phyloP scores from a whole-genome alignment of 1,140 invertebrate species.

The Portunus trituberculatus region DNA sequence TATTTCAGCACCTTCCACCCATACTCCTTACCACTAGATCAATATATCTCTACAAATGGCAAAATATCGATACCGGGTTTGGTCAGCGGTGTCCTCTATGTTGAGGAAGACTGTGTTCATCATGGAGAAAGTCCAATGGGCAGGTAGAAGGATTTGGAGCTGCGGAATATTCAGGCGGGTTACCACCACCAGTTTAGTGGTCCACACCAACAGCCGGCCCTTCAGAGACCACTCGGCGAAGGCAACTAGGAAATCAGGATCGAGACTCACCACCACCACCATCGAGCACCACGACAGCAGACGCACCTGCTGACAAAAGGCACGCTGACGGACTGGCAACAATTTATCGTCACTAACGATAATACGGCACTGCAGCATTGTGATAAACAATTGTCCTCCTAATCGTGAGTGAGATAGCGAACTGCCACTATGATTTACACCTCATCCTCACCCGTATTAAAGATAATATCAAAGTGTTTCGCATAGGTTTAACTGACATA shows the following conservation, averaged over 20 bases:
- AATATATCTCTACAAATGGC: neutral
- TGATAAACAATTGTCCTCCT: too few relatives aligned
- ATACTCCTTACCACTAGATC: too few relatives aligned
- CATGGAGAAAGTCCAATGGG: constrained; percentile 56
- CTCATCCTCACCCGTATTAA: too few relatives aligned
- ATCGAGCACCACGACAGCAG: constrained; percentile 8
- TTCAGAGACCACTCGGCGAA: constrained; percentile 47
- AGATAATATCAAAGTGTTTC: too few relatives aligned
- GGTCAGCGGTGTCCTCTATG: neutral
- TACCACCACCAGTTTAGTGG: constrained; percentile 36
- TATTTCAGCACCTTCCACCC: too few relatives aligned
- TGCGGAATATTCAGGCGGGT: neutral
- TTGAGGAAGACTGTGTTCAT: constrained; percentile 48
- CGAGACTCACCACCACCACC: constrained; percentile 46
- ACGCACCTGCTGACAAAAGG: neutral
- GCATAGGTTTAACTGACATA: too few relatives aligned
- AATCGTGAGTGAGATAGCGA: too few relatives aligned
- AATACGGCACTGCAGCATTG: too few relatives aligned
- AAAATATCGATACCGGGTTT: neutral
- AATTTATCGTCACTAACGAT: too few relatives aligned
- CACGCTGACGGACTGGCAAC: too few relatives aligned
- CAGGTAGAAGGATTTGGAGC: neutral
- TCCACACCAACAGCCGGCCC: constrained; percentile 45
- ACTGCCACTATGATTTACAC: too few relatives aligned
- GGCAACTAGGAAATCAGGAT: constrained; percentile 26